Conservation (phyloP, 2,113 vertebrate genomes). For the Malurus melanocephalus region DNA sequence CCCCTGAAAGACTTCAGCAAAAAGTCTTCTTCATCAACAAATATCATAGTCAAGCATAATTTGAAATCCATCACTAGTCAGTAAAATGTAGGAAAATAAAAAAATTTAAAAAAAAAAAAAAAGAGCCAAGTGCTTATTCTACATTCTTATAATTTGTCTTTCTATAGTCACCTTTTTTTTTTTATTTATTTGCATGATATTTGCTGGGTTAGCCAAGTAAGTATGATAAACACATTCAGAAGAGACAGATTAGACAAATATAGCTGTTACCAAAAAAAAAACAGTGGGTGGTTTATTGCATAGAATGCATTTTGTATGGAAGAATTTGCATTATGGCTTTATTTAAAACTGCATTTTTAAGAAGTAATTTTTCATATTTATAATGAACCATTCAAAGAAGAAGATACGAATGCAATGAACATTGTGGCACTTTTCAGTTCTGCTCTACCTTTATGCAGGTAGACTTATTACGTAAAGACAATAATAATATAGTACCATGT, state of each 20-base stretch:
- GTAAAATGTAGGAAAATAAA: accelerated
- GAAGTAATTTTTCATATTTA: background rate
- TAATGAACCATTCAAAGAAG: background rate
- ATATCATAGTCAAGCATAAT: background rate
- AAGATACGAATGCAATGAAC: background rate
- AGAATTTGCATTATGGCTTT: background rate
- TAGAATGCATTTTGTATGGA: background rate
- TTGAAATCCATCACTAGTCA: background rate
- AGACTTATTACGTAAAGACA: background rate
- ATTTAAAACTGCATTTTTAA: background rate
- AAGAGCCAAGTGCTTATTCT: background rate
- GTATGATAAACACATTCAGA: background rate
- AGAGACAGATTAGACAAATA: background rate
- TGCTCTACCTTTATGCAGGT: background rate
- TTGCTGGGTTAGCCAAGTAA: background rate
- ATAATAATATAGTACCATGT: background rate
- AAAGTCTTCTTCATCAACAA: background rate
- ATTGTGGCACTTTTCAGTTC: background rate
- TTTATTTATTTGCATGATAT: background rate
- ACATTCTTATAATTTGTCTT: background rate
- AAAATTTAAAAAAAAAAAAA: background rate
- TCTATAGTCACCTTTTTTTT: background rate
- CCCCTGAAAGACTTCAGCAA: background rate
- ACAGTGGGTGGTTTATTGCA: background rate
- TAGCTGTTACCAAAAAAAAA: background rate